phyloP scores from a whole-genome alignment of 2,113 vertebrate genomes.

The Scytalopus superciliaris region DNA sequence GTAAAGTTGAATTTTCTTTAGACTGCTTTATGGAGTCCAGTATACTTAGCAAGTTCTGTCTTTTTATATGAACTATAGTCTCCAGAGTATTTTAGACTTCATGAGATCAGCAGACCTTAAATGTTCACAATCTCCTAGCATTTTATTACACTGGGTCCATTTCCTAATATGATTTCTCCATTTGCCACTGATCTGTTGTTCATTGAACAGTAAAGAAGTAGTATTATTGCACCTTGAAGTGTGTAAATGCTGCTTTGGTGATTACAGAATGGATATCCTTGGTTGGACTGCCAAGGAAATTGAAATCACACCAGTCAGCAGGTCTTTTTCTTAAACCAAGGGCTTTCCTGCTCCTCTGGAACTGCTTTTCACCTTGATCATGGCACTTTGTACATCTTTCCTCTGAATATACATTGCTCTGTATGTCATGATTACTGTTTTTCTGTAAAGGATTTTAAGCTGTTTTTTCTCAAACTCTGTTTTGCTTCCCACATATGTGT shows the following conservation, averaged over 20 bases:
- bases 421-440: background rate
- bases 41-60: background rate
- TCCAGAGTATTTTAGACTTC: background rate
- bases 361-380: slow-evolving; percentile 27
- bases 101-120: slow-evolving; percentile 2
- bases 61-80: background rate
- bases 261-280: slow-evolving; percentile 3
- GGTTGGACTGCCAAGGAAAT: slow-evolving; percentile 50
- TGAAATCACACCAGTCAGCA: slow-evolving; percentile 36
- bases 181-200: slow-evolving; percentile 16
- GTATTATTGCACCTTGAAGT: slow-evolving; percentile 2
- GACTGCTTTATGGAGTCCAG: background rate
- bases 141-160: background rate
- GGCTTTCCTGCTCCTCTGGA: background rate
- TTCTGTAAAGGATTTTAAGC: background rate
- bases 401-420: background rate
- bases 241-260: slow-evolving; percentile 13
- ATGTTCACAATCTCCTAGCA: background rate
- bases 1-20: background rate
- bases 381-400: background rate
- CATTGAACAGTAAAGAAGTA: slow-evolving; percentile 19
- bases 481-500: background rate
- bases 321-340: background rate
- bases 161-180: slow-evolving; percentile 13
- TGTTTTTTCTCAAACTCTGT: background rate